These are phyloP conservation scores for Caerostris darwini DNA, from an alignment of 1,140 invertebrate genomes.

Conservation along the genomic window DNA sequence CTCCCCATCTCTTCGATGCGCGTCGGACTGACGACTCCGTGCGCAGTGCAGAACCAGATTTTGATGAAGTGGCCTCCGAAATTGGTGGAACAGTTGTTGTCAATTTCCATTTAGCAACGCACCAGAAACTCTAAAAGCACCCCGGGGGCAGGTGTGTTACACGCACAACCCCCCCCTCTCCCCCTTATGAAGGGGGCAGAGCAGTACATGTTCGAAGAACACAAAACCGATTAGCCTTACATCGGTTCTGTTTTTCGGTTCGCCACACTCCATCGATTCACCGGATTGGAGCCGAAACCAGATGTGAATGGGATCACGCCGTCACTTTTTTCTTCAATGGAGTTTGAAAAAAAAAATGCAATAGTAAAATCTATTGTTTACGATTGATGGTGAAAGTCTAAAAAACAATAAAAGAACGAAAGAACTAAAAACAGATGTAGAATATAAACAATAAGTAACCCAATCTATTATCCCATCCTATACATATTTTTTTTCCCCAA, in stretches of 20 bases:
- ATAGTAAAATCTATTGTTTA: background rate
- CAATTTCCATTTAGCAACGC: slow-evolving; percentile 1
- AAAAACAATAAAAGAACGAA: no score
- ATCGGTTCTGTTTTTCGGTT: background rate
- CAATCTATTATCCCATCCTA: background rate
- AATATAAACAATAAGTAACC: background rate
- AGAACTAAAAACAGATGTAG: background rate
- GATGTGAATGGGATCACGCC: background rate
- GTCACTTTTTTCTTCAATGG: background rate
- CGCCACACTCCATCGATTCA: background rate
- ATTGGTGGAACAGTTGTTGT: slow-evolving; percentile 25
- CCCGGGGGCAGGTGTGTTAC: background rate
- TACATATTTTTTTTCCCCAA: no score
- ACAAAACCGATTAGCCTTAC: background rate
- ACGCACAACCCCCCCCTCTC: background rate
- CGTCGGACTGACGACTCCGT: background rate
- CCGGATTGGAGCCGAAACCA: background rate
- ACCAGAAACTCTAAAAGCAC: background rate
- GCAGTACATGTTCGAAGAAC: background rate
- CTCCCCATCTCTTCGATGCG: no score
- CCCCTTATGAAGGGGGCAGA: no score
- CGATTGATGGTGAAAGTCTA: background rate
- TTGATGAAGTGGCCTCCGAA: background rate
- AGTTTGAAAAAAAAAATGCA: no score
- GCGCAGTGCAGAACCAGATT: background rate